These are phyloP conservation scores for Pterobdella sp. DNA, from an alignment of 2,888 invertebrate genomes.

Conservation along the genomic window DNA sequence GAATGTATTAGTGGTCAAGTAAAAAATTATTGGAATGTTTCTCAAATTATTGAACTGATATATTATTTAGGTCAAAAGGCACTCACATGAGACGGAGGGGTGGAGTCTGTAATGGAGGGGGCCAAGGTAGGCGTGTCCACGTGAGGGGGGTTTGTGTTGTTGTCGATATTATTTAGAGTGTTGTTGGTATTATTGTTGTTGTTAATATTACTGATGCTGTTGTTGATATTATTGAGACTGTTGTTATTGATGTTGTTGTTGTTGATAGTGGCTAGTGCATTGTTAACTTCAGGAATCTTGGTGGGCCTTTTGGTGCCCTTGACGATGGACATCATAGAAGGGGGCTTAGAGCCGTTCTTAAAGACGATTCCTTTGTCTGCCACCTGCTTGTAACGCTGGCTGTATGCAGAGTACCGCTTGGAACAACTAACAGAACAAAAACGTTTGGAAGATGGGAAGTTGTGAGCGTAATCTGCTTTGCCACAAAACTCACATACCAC, in stretches of 20 bases:
- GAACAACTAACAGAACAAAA: slow-evolving; percentile 70
- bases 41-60: background rate
- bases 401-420: slow-evolving; percentile 54
- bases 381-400: slow-evolving; percentile 25
- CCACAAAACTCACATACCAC: slow-evolving; percentile 66
- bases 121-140: background rate
- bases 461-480: slow-evolving; percentile 59
- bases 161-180: background rate
- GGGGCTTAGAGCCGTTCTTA: background rate
- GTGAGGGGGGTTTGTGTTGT: background rate
- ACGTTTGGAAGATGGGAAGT: slow-evolving; percentile 64
- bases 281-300: background rate
- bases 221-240: background rate
- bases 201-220: background rate
- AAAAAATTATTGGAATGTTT: background rate
- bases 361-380: slow-evolving; percentile 10
- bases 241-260: background rate
- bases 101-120: background rate
- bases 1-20: background rate
- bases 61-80: background rate
- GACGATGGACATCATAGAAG: slow-evolving; percentile 25
- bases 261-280: background rate
- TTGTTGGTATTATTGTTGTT: background rate
- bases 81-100: background rate
- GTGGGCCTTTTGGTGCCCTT: slow-evolving; percentile 24